Evolutionary conservation across 2,113 vertebrate species (phyloP).

Genomic region (Cygnus atratus): DNA sequence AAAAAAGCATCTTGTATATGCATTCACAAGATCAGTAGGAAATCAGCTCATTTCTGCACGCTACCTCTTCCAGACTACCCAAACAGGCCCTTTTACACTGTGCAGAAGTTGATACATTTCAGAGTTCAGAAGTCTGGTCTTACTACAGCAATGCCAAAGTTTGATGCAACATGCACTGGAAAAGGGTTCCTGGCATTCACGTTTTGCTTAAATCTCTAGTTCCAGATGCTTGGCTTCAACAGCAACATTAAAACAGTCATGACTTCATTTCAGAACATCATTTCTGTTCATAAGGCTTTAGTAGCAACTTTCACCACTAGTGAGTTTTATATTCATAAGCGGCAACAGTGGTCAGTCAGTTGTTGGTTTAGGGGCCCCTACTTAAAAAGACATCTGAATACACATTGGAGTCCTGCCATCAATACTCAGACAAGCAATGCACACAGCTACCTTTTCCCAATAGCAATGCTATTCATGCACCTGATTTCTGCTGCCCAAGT

Average conservation of each 20-base stretch:
- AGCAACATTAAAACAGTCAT: background rate
- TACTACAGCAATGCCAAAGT: background rate
- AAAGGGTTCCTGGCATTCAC: background rate
- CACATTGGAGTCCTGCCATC: background rate
- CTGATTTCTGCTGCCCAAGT: background rate
- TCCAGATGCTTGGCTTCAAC: slow-evolving; percentile 31
- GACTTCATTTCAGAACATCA: slow-evolving; percentile 38
- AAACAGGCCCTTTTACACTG: slow-evolving; percentile 1
- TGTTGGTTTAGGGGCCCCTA: background rate
- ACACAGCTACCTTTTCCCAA: background rate
- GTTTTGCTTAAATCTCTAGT: background rate
- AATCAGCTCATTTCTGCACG: background rate
- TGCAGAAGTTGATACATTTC: background rate
- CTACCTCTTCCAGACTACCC: background rate
- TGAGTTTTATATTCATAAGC: background rate
- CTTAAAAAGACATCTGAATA: background rate
- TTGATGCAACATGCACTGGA: background rate
- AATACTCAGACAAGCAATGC: background rate
- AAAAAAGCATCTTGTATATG: background rate
- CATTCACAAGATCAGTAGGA: background rate
- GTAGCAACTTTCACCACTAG: background rate
- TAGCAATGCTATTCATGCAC: background rate
- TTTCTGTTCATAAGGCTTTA: background rate
- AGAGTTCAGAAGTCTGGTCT: background rate
- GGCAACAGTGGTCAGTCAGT: background rate